A percentile compares a stretch with the other conserved stretches of the same genome.
phyloP scores from a whole-genome alignment of 2,888 invertebrate species.

The Terebella lapidaria region DNA sequence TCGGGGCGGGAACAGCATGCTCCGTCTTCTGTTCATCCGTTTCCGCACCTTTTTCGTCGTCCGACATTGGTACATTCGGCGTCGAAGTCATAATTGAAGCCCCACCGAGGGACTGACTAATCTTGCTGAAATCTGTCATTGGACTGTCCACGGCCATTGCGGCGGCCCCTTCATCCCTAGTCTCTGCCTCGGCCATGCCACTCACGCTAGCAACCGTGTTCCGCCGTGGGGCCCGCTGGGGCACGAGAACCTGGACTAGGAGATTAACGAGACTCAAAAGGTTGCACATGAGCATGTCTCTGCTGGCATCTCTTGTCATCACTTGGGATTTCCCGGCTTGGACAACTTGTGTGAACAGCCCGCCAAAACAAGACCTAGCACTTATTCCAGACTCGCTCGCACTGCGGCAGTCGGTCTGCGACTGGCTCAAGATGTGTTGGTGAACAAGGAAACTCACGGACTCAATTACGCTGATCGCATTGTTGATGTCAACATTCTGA shows the following conservation, averaged over 20 bases:
- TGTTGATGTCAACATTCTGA: slow-evolving; percentile 66
- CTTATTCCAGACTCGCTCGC: slow-evolving; percentile 54
- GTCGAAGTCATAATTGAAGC: slow-evolving; percentile 17
- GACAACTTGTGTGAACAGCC: slow-evolving; percentile 70
- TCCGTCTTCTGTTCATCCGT: slow-evolving; percentile 81
- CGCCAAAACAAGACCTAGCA: slow-evolving; percentile 64
- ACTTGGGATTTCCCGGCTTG: slow-evolving; percentile 58
- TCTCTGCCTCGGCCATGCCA: not conserved
- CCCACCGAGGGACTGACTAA: slow-evolving; percentile 26
- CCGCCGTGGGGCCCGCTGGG: not conserved
- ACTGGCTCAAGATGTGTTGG: slow-evolving; percentile 43
- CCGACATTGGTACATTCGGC: slow-evolving; percentile 31
- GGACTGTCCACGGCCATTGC: slow-evolving; percentile 23
- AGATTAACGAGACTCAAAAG: slow-evolving; percentile 44
- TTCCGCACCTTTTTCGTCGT: slow-evolving; percentile 56
- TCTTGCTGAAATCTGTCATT: slow-evolving; percentile 38
- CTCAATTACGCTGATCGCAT: slow-evolving; percentile 70
- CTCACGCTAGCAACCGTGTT: not conserved
- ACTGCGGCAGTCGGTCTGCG: slow-evolving; percentile 45
- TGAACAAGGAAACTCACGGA: slow-evolving; percentile 58
- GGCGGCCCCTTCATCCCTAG: not conserved
- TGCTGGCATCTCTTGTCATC: slow-evolving; percentile 36
- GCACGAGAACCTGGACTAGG: slow-evolving; percentile 36
- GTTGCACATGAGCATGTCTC: slow-evolving; percentile 47
- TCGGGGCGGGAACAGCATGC: slow-evolving; percentile 5